Evolutionary conservation across 2,797 vertebrate genomes (phyloP).

Genomic region (Mionectes olivaceus): DNA sequence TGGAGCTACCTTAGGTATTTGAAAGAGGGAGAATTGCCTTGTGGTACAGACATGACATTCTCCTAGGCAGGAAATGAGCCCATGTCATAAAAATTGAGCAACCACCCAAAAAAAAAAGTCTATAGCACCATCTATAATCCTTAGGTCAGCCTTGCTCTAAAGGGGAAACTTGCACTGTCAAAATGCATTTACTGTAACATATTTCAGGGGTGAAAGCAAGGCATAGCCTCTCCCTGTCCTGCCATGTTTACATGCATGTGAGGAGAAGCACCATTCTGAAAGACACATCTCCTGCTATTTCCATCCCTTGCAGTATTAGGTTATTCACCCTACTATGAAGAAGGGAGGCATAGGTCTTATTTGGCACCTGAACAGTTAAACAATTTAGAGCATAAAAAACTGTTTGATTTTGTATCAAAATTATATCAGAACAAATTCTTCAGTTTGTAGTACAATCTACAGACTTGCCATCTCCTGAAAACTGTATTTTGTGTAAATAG

Average conservation of each 20-base stretch:
- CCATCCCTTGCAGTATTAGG: no score
- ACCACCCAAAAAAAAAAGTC: background rate
- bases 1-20: background rate
- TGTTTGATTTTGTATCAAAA: background rate
- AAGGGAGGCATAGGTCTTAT: background rate
- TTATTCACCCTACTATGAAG: rapidly evolving
- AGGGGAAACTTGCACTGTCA: background rate
- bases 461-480: background rate
- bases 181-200: background rate
- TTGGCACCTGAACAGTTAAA: background rate
- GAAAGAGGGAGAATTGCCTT: background rate
- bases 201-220: background rate
- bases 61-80: background rate
- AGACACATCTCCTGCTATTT: background rate
- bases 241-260: background rate
- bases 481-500: background rate
- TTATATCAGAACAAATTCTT: background rate
- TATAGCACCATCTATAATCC: background rate
- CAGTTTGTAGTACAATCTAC: background rate
- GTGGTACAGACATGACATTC: background rate
- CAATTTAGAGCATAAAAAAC: background rate
- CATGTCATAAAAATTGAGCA: background rate
- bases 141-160: background rate
- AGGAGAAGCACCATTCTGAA: background rate
- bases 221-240: background rate